These are phyloP conservation scores for Malacoraja senta DNA, from an alignment of 2,797 vertebrate genomes.

Conservation along the genomic window DNA sequence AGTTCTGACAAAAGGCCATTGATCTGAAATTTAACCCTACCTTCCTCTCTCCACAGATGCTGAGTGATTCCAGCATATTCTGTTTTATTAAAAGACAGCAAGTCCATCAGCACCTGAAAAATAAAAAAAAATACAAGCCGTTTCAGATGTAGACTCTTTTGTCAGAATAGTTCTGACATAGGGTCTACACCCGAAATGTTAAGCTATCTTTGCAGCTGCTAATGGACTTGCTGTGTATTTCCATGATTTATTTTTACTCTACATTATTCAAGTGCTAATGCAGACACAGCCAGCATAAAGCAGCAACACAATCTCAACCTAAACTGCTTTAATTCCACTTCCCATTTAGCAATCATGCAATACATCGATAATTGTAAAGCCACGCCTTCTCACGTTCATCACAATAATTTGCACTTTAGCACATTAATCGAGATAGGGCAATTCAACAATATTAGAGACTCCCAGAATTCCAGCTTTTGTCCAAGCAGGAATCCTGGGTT, in stretches of 20 bases:
- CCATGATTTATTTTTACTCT: not conserved
- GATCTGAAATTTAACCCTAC: conserved; percentile 11
- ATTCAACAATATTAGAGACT: not conserved
- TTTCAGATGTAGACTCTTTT: conserved; percentile 28
- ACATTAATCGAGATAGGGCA: not conserved
- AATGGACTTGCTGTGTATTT: conserved; percentile 14
- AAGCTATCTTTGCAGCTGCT: conserved; percentile 26
- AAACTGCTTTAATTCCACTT: not conserved
- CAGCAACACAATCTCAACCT: not conserved
- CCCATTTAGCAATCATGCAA: not conserved
- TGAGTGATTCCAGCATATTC: conserved; percentile 16
- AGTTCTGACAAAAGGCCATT: not conserved
- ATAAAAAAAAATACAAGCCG: conserved; percentile 14
- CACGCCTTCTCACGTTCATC: not conserved
- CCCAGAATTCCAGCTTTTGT: conserved; percentile 8
- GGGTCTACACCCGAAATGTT: conserved; percentile 24
- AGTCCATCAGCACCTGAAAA: conserved; percentile 19
- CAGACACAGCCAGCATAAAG: not conserved
- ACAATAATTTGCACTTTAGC: not conserved
- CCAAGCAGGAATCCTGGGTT: not conserved
- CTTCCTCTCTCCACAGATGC: conserved; percentile 22
- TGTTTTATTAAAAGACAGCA: conserved; percentile 24
- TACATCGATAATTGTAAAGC: not conserved
- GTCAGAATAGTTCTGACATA: conserved; percentile 13
- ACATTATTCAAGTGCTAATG: not conserved